phyloP scores from a whole-genome alignment of 2,888 invertebrate species.

The Diplazon laetatorius region DNA sequence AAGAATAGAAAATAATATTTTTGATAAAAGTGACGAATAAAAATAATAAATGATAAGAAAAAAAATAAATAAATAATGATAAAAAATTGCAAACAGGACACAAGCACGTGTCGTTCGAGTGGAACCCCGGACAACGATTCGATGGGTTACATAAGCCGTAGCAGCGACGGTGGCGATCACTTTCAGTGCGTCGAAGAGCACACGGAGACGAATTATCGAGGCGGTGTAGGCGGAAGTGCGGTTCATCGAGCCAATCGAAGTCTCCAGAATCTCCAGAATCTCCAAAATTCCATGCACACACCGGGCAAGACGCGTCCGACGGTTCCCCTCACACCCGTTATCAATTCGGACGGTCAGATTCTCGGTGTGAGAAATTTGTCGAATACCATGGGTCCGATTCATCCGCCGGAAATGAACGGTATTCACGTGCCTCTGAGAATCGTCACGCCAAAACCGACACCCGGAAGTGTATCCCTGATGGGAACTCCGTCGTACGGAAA shows the following conservation, averaged over 20 bases:
- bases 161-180: slow-evolving; percentile 49
- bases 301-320: slow-evolving; percentile 56
- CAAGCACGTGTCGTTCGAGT: slow-evolving; percentile 60
- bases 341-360: slow-evolving; percentile 75
- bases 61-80: not conserved
- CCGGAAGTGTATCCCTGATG: slow-evolving; percentile 56
- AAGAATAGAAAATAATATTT: too few species aligned
- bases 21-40: too few species aligned
- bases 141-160: slow-evolving; percentile 56
- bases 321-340: slow-evolving; percentile 60
- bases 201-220: slow-evolving; percentile 41
- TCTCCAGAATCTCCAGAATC: slow-evolving; percentile 73
- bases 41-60: too few species aligned
- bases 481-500: slow-evolving; percentile 65
- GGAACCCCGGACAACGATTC: slow-evolving; percentile 63
- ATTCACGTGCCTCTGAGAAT: slow-evolving; percentile 56
- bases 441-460: slow-evolving; percentile 54
- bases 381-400: slow-evolving; percentile 68
- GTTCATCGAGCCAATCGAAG: slow-evolving; percentile 77
- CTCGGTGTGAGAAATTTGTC: slow-evolving; percentile 77
- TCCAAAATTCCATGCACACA: slow-evolving; percentile 72
- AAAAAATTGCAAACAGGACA: slow-evolving; percentile 46
- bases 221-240: slow-evolving; percentile 65
- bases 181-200: slow-evolving; percentile 59
- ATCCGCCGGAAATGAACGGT: slow-evolving; percentile 62